Percentiles rank a stretch among this genome's conserved stretches.
These are phyloP conservation scores for Megalonaias nervosa DNA, from an alignment of 1,140 invertebrate genomes.

Conservation along the genomic window DNA sequence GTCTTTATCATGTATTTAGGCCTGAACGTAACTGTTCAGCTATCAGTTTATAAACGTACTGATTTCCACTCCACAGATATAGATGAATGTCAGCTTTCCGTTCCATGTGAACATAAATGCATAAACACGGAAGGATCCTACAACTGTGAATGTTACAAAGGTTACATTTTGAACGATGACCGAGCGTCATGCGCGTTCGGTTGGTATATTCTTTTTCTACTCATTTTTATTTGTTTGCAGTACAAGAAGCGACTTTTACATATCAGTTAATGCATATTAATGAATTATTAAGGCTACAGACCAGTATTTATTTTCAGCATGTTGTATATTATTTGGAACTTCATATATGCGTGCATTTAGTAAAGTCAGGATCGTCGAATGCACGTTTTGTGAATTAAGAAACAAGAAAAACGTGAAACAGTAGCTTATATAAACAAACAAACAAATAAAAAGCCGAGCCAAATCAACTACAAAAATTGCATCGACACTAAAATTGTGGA, in stretches of 20 bases:
- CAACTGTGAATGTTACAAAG: slow-evolving; percentile 31
- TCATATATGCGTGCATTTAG: background rate
- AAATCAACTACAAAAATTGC: too few relatives aligned
- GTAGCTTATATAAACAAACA: too few relatives aligned
- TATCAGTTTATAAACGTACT: background rate
- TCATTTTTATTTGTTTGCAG: background rate
- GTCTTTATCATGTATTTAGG: too few relatives aligned
- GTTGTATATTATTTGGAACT: background rate
- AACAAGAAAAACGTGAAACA: too few relatives aligned
- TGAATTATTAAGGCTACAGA: background rate
- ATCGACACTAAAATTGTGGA: too few relatives aligned
- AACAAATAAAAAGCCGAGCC: too few relatives aligned
- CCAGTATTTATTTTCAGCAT: background rate
- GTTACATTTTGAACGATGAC: slow-evolving; percentile 28
- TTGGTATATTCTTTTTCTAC: slow-evolving; percentile 1
- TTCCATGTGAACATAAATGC: slow-evolving; percentile 62
- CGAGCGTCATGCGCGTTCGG: slow-evolving; percentile 31
- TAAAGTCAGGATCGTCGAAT: background rate
- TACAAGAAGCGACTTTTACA: background rate
- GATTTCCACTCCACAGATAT: slow-evolving; percentile 45
- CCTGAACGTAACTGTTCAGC: too few relatives aligned
- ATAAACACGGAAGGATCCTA: slow-evolving; percentile 30
- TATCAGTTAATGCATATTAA: background rate
- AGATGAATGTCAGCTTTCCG: slow-evolving; percentile 59
- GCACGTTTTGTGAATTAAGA: too few relatives aligned